A percentile compares a stretch with the other conserved stretches of the same genome.
Conservation (phyloP, 2,113 vertebrate species). For the Xyrauchen texanus region DNA sequence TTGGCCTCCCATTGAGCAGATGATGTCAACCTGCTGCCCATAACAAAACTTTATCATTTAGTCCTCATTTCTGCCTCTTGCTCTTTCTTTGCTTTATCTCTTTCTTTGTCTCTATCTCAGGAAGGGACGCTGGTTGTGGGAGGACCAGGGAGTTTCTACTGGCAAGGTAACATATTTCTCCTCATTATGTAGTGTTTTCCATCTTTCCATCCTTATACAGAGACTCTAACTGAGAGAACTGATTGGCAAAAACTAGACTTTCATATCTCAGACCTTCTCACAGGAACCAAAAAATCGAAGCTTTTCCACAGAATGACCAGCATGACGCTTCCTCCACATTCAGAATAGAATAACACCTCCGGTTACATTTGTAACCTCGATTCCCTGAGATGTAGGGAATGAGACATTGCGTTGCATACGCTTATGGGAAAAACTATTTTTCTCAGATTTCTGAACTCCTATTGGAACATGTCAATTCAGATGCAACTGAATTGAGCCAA, state of each 20-base stretch:
- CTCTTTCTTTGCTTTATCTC: not conserved
- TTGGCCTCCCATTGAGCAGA: no score
- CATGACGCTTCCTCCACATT: slow-evolving; percentile 51
- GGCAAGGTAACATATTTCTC: slow-evolving; percentile 86
- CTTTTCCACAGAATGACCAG: slow-evolving; percentile 59
- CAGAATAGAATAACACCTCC: slow-evolving; percentile 10
- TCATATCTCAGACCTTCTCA: not conserved
- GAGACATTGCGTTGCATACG: no score
- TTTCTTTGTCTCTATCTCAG: slow-evolving; percentile 66
- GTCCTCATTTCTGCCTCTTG: no score
- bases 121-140: slow-evolving; percentile 92
- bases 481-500: no score
- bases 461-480: no score
- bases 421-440: no score
- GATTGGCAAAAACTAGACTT: not conserved
- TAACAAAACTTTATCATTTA: no score
- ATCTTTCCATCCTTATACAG: slow-evolving; percentile 3
- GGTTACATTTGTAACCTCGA: no score
- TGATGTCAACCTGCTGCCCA: no score
- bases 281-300: slow-evolving; percentile 5
- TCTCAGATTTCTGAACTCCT: no score
- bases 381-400: no score
- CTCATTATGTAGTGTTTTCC: slow-evolving; percentile 10
- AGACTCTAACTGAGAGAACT: slow-evolving; percentile 2
- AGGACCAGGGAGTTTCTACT: slow-evolving; percentile 98